Percentiles rank a stretch among this genome's conserved stretches.
Conservation (phyloP, 2,888 invertebrate genomes). For the Pollenia griseotomentosa region DNA sequence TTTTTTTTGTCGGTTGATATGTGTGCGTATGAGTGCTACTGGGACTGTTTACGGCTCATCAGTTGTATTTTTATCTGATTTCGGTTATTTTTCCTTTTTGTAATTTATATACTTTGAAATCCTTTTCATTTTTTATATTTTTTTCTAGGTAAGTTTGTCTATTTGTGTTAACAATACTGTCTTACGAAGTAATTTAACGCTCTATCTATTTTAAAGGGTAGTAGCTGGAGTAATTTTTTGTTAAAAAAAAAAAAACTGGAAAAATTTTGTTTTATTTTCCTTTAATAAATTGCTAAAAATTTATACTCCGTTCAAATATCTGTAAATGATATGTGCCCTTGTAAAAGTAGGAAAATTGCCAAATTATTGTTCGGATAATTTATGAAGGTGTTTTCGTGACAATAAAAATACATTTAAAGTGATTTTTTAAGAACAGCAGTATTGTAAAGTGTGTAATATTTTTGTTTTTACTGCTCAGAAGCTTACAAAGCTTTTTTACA, state of each 20-base stretch:
- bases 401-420: no score
- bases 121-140: background rate
- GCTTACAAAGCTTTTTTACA: no score
- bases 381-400: no score
- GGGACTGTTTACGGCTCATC: slow-evolving; percentile 35
- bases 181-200: slow-evolving; percentile 63
- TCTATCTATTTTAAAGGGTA: slow-evolving; percentile 40
- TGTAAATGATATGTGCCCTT: background rate
- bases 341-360: background rate
- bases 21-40: background rate
- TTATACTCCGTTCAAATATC: slow-evolving; percentile 15
- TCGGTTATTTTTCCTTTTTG: slow-evolving; percentile 9
- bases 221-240: slow-evolving; percentile 3
- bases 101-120: slow-evolving; percentile 55
- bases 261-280: slow-evolving; percentile 6
- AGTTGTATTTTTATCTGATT: slow-evolving; percentile 26
- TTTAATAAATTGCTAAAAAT: slow-evolving; percentile 19
- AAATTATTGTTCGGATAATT: background rate
- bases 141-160: background rate
- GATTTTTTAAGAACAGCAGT: no score
- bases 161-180: slow-evolving; percentile 28
- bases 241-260: background rate
- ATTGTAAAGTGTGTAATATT: no score
- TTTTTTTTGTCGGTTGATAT: background rate
- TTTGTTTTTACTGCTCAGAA: no score